These are phyloP conservation scores for Malacoctenus gilli DNA, from an alignment of 2,797 vertebrate species.

Conservation along the genomic window DNA sequence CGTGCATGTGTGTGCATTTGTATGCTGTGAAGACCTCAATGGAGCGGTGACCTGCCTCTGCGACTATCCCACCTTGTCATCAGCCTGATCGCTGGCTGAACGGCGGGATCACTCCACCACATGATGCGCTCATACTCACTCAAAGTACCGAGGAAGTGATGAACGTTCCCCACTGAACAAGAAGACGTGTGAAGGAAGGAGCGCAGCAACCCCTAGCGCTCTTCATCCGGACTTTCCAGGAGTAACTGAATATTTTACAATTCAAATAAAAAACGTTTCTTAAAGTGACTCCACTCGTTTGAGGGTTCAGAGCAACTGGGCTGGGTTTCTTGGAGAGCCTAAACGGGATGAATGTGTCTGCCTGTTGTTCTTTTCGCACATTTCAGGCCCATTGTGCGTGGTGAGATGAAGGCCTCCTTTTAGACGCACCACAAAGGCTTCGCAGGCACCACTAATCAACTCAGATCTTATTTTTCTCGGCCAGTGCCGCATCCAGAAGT, in stretches of 20 bases:
- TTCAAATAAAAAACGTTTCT: slow-evolving; percentile 70
- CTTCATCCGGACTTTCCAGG: slow-evolving; percentile 19
- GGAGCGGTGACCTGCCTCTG: slow-evolving; percentile 28
- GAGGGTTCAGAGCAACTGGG: slow-evolving; percentile 17
- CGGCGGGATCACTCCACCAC: slow-evolving; percentile 19
- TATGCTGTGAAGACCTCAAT: slow-evolving; percentile 26
- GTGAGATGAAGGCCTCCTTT: slow-evolving; percentile 58
- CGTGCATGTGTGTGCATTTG: not conserved
- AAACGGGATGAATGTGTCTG: slow-evolving; percentile 35
- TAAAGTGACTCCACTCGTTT: slow-evolving; percentile 43
- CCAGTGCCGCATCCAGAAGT: slow-evolving; percentile 56
- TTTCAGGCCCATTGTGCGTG: slow-evolving; percentile 46
- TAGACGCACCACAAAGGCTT: slow-evolving; percentile 58
- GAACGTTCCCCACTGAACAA: not conserved
- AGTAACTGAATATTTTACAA: slow-evolving; percentile 50
- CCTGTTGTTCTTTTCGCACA: slow-evolving; percentile 51
- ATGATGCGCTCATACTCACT: slow-evolving; percentile 24
- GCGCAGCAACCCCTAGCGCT: slow-evolving; percentile 1
- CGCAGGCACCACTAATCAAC: slow-evolving; percentile 62
- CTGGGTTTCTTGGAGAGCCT: slow-evolving; percentile 27
- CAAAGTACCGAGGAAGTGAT: slow-evolving; percentile 27
- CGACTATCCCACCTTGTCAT: slow-evolving; percentile 38
- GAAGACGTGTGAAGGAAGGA: not conserved
- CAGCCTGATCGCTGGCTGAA: slow-evolving; percentile 32
- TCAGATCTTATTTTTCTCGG: slow-evolving; percentile 67